Evolutionary conservation across 2,888 invertebrate species (phyloP), one percentile per base, ranked within the genome.

Genomic region (Stenoptilia bipunctidactyla): DNA sequence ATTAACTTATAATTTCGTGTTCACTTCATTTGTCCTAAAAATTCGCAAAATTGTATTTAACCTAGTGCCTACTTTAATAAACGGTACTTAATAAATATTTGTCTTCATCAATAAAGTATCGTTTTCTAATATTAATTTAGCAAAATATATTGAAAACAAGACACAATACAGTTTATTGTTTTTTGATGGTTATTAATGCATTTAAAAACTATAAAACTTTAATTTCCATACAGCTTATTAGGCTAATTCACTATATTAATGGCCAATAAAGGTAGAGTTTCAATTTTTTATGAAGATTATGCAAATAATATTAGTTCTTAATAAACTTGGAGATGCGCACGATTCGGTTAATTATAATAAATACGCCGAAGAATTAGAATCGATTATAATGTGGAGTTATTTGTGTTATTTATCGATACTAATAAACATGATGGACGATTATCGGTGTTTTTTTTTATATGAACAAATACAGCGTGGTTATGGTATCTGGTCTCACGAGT

Each of bases 371-470:
- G n/a, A n/a, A n/a, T 76, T 79, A 69, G 71, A 72, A 76, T 77
- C 73, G 79, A 79, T 82, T 79, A 79, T 68, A 70, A 64, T 71
- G 20, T 20, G 3, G 20, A n/a, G 20, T 5, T 20, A 20, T 20
- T 20, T 5, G 3, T 20, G 20, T 76, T 70, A 80, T 79, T 82
- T 80, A 82, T 80, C 61, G 68, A 60, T 62, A 75, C 80, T 68
- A 80, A 82, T 82, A 80, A 76, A 77, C 61, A 61, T 80, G 83
- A 83, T 76, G 61, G 66, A 82, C 75, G 77, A 69, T 74, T 75
- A 80, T 44, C 56, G 51, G 58, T 57, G 66, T 70, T 70, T 66
- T 61, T 65, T 60, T 68, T 66, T 70, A 68, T 53, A 58, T 55
- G 56, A 62, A 63, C 56, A 68, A 62, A 65, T 66, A 64, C 64